These are phyloP conservation scores for Peromyscus californicus DNA, from an alignment of 2,113 vertebrate genomes.

Conservation along the genomic window DNA sequence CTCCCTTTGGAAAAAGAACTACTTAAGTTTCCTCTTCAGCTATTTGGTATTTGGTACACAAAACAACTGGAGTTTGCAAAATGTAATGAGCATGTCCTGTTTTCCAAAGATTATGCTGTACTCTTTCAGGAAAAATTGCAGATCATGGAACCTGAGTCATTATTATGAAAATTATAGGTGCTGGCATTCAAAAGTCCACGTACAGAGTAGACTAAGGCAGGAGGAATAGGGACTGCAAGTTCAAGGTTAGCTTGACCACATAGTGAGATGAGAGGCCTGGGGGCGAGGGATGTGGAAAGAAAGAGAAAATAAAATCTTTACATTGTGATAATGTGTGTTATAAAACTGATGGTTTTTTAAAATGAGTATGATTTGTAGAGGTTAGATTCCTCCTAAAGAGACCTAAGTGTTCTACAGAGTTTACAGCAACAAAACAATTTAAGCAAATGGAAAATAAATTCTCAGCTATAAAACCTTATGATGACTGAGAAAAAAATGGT, in stretches of 20 bases:
- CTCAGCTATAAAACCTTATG: background rate
- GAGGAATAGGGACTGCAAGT: background rate
- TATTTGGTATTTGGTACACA: background rate
- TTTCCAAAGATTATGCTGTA: background rate
- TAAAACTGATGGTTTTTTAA: background rate
- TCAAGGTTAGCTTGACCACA: background rate
- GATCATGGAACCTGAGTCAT: background rate
- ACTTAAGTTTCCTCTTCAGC: background rate
- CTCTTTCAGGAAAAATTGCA: background rate
- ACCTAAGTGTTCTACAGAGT: background rate
- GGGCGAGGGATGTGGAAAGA: fast-evolving
- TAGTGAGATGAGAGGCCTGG: background rate
- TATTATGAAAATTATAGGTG: background rate
- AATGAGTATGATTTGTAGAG: background rate
- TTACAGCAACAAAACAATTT: background rate
- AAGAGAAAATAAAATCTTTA: background rate
- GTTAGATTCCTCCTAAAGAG: background rate
- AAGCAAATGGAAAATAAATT: background rate
- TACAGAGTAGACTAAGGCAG: background rate
- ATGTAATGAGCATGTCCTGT: background rate
- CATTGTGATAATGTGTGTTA: background rate
- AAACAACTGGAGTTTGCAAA: background rate
- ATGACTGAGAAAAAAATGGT: background rate
- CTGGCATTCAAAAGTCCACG: background rate
- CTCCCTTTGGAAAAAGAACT: background rate